Conservation (phyloP, 92 coral and sea anemone genomes). For the Montipora capitata region DNA sequence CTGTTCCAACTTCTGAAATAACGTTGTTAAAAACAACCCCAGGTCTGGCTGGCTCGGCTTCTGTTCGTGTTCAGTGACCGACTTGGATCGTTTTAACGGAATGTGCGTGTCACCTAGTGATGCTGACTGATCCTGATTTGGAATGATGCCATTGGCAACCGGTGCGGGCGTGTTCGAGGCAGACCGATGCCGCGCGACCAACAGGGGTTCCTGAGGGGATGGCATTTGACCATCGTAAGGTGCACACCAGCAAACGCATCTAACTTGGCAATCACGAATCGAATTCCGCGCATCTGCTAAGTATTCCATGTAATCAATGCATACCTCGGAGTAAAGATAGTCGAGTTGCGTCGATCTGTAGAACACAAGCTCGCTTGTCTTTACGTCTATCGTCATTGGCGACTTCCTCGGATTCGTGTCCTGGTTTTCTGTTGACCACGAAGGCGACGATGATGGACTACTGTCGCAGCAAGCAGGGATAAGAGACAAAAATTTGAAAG, state of each 20-base stretch:
- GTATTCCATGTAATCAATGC: slow-evolving; percentile 94
- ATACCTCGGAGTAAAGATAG: slow-evolving; percentile 59
- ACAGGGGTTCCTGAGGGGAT: slow-evolving; percentile 57
- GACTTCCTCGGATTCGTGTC: slow-evolving; percentile 57
- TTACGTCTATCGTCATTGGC: slow-evolving; percentile 85
- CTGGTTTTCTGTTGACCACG: slow-evolving; percentile 80
- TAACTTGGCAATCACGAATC: slow-evolving; percentile 86
- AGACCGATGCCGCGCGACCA: slow-evolving; percentile 56
- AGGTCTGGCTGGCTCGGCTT: slow-evolving; percentile 69
- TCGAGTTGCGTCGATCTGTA: slow-evolving; percentile 69
- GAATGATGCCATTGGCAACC: slow-evolving; percentile 63
- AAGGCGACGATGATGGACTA: slow-evolving; percentile 71
- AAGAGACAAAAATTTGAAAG: slow-evolving; percentile 92
- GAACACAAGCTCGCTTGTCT: slow-evolving; percentile 78
- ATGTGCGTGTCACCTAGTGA: neutral
- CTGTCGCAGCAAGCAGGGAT: slow-evolving; percentile 90
- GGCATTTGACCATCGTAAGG: slow-evolving; percentile 95
- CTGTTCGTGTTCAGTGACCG: slow-evolving; percentile 73
- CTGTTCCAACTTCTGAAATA: slow-evolving; percentile 93
- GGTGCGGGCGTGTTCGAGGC: slow-evolving; percentile 28
- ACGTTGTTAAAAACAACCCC: slow-evolving; percentile 85
- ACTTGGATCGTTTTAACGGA: slow-evolving; percentile 64
- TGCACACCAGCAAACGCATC: slow-evolving; percentile 95
- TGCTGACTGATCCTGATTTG: slow-evolving; percentile 11
- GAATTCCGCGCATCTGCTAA: slow-evolving; percentile 89